Evolutionary conservation across 2,113 vertebrate genomes (phyloP), one percentile per base, ranked within the genome.

Genomic region (Phodopus roborovskii): DNA sequence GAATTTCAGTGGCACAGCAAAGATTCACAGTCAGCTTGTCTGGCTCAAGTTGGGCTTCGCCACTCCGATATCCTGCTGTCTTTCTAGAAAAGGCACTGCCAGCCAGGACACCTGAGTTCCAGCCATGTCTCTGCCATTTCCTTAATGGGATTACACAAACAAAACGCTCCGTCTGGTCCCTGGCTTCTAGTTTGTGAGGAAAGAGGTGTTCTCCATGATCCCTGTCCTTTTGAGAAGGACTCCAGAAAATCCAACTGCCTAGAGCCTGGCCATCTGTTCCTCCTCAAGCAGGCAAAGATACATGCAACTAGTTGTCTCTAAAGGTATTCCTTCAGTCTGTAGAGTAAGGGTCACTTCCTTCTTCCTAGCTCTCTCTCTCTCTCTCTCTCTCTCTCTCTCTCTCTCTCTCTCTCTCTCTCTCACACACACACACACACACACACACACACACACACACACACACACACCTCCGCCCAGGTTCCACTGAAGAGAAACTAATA

Each of bases 401-500:
- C 64, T 66, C 26, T 66, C 15, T 58, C 56, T 17, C 56, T 58
- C 15, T 58, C 26, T 66, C 64, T 66, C 64, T 66, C 64, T 66
- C 71, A 45, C 42, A 45, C 73, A 75, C 42, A 92, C 33, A 64
- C 24, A 77, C 86, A 45, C 20, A 71, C 85, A 85, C 60, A 88
- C 75, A 39, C 22, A 24, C 20, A 20, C 17, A 60, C 79, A 26
- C 19, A 39, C 56, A 91, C 22, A n/a, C 17, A 75, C 88, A 88
- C 56, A 91, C 60, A 28, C 82, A 56, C 53, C 48, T 85, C 90
- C 60, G 33, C 88, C 39, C 56, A 79, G 85, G 50, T 96, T 30
- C 42, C 58, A 71, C 82, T 79, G 42, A 24, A 56, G 36, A 64
- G 56, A 98, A 98, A 97, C 68, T 86, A 96, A 97, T 98, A 97